A percentile compares a stretch with the other conserved stretches of the same genome.
Conservation (phyloP, 2,888 invertebrate genomes). For the Gerris lacustris region DNA sequence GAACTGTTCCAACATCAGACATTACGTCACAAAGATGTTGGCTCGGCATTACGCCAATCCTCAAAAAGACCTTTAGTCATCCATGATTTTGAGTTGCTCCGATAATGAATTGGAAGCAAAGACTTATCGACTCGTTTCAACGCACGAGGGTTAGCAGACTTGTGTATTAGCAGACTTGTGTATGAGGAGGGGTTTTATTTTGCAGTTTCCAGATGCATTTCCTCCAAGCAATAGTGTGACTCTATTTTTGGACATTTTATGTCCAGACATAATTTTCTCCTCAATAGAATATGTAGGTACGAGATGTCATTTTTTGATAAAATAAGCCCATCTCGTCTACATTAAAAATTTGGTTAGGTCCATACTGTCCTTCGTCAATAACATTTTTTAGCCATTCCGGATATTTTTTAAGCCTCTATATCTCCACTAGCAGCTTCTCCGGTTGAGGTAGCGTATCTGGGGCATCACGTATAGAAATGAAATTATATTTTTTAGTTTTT, state of each 20-base stretch:
- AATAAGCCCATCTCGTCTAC: no score
- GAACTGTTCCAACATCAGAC: no score
- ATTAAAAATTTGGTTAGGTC: background rate
- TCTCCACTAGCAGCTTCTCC: background rate
- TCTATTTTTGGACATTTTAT: background rate
- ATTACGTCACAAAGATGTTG: no score
- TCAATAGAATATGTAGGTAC: background rate
- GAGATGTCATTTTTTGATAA: no score
- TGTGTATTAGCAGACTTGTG: no score
- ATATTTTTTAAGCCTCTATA: background rate
- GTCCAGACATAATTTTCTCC: background rate
- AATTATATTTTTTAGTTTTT: no score
- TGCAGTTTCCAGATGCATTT: background rate
- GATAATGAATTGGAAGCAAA: conserved; percentile 10
- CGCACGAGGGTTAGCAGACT: background rate
- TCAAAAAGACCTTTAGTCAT: conserved; percentile 26
- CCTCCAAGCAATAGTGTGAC: background rate
- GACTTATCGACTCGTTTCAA: conserved; percentile 1
- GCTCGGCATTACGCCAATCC: no score
- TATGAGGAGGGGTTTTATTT: background rate
- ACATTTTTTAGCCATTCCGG: no score
- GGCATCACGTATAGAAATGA: no score
- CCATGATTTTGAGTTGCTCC: conserved; percentile 11
- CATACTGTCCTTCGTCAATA: no score
- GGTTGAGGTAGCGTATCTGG: no score